Evolutionary conservation across 1,140 invertebrate species (phyloP).

Genomic region (Drosophila subpulchrella): DNA sequence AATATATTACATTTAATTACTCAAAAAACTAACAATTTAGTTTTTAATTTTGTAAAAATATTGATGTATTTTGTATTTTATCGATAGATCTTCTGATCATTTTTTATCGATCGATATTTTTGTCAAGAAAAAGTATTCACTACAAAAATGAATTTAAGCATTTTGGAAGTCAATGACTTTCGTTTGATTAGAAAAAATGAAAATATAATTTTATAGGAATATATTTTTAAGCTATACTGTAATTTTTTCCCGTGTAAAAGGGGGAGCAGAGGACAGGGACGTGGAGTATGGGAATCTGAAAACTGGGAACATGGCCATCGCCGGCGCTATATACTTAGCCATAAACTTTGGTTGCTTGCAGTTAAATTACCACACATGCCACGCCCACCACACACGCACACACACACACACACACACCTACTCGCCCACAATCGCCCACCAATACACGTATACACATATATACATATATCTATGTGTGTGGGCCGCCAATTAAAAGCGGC

Average conservation of each 20-base stretch:
- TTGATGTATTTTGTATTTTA: too few relatives aligned
- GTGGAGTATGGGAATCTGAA: constrained; percentile 9
- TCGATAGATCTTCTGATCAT: too few relatives aligned
- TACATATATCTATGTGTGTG: constrained; percentile 34
- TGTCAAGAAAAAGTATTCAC: too few relatives aligned
- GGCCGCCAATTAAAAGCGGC: constrained; percentile 77
- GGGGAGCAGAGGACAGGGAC: constrained; percentile 7
- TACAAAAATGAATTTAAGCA: too few relatives aligned
- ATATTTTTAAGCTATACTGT: too few relatives aligned
- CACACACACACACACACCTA: constrained; percentile 8
- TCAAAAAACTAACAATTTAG: too few relatives aligned
- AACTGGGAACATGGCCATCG: constrained; percentile 37
- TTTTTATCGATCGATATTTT: too few relatives aligned
- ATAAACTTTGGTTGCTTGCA: constrained; percentile 80
- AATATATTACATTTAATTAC: too few relatives aligned
- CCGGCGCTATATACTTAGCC: constrained; percentile 72
- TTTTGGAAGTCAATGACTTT: too few relatives aligned
- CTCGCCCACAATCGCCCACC: constrained; percentile 15
- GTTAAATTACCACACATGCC: constrained; percentile 75
- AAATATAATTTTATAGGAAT: too few relatives aligned
- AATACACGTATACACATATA: neutral
- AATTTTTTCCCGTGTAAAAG: neutral
- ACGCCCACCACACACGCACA: constrained; percentile 31
- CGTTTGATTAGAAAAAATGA: too few relatives aligned
- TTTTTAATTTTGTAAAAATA: too few relatives aligned